Conservation (phyloP, 1,140 invertebrate species). For the Microplitis demolitor region DNA sequence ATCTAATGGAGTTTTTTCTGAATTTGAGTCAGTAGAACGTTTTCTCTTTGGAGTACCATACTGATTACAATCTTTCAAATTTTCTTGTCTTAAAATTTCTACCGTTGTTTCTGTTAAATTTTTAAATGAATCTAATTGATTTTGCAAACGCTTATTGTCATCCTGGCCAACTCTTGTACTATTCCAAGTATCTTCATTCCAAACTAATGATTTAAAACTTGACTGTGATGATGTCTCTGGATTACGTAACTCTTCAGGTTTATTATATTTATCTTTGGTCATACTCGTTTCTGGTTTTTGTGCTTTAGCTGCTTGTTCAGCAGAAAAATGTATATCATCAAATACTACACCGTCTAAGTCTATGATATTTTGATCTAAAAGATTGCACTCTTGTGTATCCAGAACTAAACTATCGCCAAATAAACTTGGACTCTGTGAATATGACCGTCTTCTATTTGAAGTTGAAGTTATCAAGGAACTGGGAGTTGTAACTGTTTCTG, state of each 20-base stretch:
- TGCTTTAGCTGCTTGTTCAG: neutral
- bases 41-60: neutral
- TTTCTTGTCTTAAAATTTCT: too few species aligned
- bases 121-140: neutral
- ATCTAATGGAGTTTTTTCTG: neutral
- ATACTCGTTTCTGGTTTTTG: neutral
- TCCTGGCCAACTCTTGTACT: slow-evolving; percentile 13
- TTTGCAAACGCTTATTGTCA: neutral
- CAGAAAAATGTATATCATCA: slow-evolving; percentile 31
- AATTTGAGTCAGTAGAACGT: neutral
- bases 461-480: neutral
- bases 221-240: neutral
- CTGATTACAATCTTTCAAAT: too few species aligned
- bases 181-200: slow-evolving; percentile 53
- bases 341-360: slow-evolving; percentile 40
- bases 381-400: slow-evolving; percentile 50
- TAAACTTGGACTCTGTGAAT: slow-evolving; percentile 45
- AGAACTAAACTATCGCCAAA: slow-evolving; percentile 53
- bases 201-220: slow-evolving; percentile 29
- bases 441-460: neutral
- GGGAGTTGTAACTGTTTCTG: neutral
- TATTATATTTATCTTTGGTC: neutral
- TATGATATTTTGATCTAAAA: slow-evolving; percentile 54
- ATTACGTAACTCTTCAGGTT: neutral
- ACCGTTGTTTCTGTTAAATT: neutral